phyloP scores from a whole-genome alignment of 2,888 invertebrate genomes.

The Lasioglossum oenotherae region DNA sequence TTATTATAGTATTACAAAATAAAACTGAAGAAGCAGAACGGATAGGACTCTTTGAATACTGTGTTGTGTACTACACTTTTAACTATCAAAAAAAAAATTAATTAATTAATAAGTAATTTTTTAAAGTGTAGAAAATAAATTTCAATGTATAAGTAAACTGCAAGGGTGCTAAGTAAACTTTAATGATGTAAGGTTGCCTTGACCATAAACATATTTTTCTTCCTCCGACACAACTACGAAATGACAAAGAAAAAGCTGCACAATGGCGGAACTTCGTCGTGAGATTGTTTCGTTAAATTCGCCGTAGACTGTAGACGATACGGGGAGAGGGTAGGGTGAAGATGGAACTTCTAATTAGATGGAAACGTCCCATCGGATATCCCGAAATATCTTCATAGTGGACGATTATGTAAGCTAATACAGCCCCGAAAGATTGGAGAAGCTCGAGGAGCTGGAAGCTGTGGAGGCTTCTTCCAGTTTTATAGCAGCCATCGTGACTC shows the following conservation, averaged over 20 bases:
- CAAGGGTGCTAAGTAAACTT: too few relatives aligned
- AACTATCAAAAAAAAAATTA: too few relatives aligned
- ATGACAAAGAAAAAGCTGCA: neutral
- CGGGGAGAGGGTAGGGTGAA: neutral
- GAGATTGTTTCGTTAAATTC: neutral
- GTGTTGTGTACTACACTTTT: too few relatives aligned
- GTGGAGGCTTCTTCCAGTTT: constrained; percentile 12
- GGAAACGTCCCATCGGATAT: constrained; percentile 2
- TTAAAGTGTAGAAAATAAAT: neutral
- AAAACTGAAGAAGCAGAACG: too few relatives aligned
- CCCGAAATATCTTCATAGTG: constrained; percentile 4
- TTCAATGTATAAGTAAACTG: neutral
- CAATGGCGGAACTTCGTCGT: neutral
- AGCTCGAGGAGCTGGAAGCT: neutral
- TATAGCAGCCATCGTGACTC: constrained; percentile 28
- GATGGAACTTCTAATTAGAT: constrained; percentile 13
- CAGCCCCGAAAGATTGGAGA: constrained; percentile 3
- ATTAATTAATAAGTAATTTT: too few relatives aligned
- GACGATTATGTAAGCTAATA: constrained; percentile 16
- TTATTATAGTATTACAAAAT: too few relatives aligned
- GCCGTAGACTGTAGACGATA: neutral
- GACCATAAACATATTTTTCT: neutral
- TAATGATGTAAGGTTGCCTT: too few relatives aligned
- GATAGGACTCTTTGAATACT: too few relatives aligned
- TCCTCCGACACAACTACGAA: neutral